A percentile compares a stretch with the other conserved stretches of the same genome.
Evolutionary conservation across 2,888 invertebrate genomes (phyloP).

Genomic region (Barypeithes pellucidus): DNA sequence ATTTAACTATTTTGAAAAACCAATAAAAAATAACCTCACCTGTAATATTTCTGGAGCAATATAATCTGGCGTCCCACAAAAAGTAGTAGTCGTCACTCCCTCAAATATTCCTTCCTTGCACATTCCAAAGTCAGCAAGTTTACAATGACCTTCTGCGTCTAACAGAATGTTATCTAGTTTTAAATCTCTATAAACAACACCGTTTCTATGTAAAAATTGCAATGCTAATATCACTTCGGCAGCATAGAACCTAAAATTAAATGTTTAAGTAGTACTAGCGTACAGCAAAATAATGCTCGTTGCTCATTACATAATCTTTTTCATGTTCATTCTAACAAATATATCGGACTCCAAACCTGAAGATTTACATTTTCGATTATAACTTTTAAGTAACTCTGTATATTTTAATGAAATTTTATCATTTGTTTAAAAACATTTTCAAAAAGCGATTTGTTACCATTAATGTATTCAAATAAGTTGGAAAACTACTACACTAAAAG

Average conservation of each 20-base stretch:
- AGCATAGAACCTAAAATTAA: constrained; percentile 86
- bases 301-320: too few species aligned
- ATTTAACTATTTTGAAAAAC: too few species aligned
- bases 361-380: too few species aligned
- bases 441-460: too few species aligned
- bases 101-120: constrained; percentile 96
- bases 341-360: too few species aligned
- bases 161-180: constrained; percentile 98
- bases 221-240: constrained; percentile 98
- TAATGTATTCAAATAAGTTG: too few species aligned
- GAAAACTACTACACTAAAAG: too few species aligned
- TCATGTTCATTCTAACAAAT: too few species aligned
- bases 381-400: too few species aligned
- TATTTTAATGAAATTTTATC: too few species aligned
- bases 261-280: background rate
- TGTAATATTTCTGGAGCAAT: constrained; percentile 90
- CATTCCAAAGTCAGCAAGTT: constrained; percentile 92
- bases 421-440: too few species aligned
- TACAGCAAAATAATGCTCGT: too few species aligned
- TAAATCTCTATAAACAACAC: constrained; percentile 98
- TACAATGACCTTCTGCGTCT: constrained; percentile 96
- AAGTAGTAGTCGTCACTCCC: constrained; percentile 93
- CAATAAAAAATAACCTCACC: constrained; percentile 56
- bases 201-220: constrained; percentile 96
- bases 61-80: constrained; percentile 99